Percentiles rank a stretch among this genome's conserved stretches.
phyloP scores from a whole-genome alignment of 2,888 invertebrate genomes.

The Torymus tubicola region DNA sequence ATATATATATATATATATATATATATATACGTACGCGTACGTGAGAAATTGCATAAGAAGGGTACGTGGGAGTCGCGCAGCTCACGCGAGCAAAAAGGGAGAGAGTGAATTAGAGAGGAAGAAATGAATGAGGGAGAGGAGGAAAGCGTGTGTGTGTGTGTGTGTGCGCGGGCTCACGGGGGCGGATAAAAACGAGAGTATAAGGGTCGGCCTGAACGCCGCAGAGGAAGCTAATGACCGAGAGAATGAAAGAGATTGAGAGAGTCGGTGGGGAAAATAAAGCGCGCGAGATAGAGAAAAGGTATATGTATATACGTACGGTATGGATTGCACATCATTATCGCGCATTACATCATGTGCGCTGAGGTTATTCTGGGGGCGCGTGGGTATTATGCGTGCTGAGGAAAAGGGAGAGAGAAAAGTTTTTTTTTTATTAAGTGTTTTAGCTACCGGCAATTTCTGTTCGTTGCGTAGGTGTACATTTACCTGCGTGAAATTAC shows the following conservation, averaged over 20 bases:
- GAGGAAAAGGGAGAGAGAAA: too few species aligned
- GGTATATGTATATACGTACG: background rate
- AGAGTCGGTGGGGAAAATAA: slow-evolving; percentile 28
- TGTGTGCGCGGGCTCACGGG: background rate
- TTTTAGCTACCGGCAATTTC: too few species aligned
- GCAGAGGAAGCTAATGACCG: slow-evolving; percentile 48
- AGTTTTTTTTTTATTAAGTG: too few species aligned
- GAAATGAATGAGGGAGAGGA: slow-evolving; percentile 49
- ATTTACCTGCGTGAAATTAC: too few species aligned
- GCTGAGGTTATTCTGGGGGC: too few species aligned
- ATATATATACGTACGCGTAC: background rate
- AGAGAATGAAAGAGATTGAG: slow-evolving; percentile 52
- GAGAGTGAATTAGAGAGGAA: slow-evolving; percentile 54
- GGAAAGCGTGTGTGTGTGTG: slow-evolving; percentile 20
- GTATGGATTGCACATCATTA: slow-evolving; percentile 44
- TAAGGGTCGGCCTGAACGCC: slow-evolving; percentile 9
- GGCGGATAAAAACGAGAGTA: slow-evolving; percentile 38
- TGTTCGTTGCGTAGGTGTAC: too few species aligned
- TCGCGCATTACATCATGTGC: slow-evolving; percentile 22
- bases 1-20: too few species aligned
- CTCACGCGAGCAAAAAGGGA: background rate
- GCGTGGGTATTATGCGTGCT: too few species aligned
- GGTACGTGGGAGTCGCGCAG: too few species aligned
- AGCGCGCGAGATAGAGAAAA: slow-evolving; percentile 10
- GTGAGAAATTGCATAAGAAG: slow-evolving; percentile 48